Base-by-base conservation (phyloP, 2,888 invertebrate genomes). In the Teleiodes luculella region DNA sequence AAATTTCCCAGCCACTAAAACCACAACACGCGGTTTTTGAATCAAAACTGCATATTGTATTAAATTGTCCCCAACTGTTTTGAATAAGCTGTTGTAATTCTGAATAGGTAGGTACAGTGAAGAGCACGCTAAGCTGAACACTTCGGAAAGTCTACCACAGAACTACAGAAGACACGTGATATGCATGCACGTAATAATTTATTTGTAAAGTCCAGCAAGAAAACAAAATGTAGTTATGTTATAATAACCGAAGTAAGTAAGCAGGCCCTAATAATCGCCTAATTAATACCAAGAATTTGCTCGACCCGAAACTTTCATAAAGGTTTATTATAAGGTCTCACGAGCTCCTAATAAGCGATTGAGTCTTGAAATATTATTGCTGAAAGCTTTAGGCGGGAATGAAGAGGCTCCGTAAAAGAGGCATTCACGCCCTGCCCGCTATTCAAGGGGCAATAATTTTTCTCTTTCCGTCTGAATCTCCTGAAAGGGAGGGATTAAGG, bases 401-500 rank as follows among this genome's bases (percentile, higher is more conserved):
- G 59, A 64, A 61, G 60, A 65, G 61, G 62, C 64, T 59, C 60
- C 58, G 65, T 70, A 68, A 55, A 56, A 58, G 54, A 43, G 55
- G 55, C 51, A 58, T 64, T 63, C 59, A 67, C 62, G 57, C 58
- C 54, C 54, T 59, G 56, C 54, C 53, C 57, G 61, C 66, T 60
- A 66, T 68, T 72, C 66, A 72, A 59, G 60, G 54, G 58, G 64
- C 66, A 66, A 63, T 65, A 70, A 67, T 68, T 68, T 62, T 61
- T 66, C 62, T 62, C 59, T 59, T 59, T 58, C 52, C 62, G 66
- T 64, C 56, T 35, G 60, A 60, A 60, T 67, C 64, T 62, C 62
- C 64, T 68, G 68, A 72, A 71, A 70, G 66, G 69, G 65, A 59
- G 57, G 67, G 66, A 72, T 76, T 76, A 69, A 61, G 62, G 57